Evolutionary conservation across 2,888 invertebrate genomes (phyloP).

Genomic region (Leucoma salicis): DNA sequence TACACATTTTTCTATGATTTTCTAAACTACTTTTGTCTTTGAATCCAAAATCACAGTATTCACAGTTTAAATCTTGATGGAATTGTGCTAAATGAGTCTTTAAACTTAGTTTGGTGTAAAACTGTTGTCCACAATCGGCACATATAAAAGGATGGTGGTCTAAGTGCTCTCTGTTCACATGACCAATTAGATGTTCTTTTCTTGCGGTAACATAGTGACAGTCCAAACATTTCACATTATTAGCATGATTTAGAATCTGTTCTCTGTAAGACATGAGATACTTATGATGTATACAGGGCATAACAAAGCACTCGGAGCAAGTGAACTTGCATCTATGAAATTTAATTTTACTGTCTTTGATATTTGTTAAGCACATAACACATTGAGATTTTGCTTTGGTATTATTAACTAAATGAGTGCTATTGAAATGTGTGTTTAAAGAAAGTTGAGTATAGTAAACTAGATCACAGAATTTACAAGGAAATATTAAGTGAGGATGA

Average conservation of each 20-base stretch:
- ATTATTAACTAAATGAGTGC: conserved; percentile 38
- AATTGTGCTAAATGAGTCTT: conserved; percentile 49
- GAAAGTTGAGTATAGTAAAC: conserved; percentile 44
- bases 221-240: conserved; percentile 46
- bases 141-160: conserved; percentile 56
- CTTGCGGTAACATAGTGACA: conserved; percentile 52
- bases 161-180: conserved; percentile 55
- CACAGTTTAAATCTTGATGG: conserved; percentile 46
- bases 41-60: conserved; percentile 48
- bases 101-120: conserved; percentile 51
- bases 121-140: conserved; percentile 48
- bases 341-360: conserved; percentile 29
- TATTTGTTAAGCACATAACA: conserved; percentile 45
- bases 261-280: conserved; percentile 51
- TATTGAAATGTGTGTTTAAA: conserved; percentile 43
- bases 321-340: conserved; percentile 51
- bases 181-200: conserved; percentile 50
- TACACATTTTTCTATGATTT: conserved; percentile 42
- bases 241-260: conserved; percentile 40
- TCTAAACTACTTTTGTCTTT: conserved; percentile 33
- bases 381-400: conserved; percentile 38
- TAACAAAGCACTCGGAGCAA: conserved; percentile 47
- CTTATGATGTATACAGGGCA: conserved; percentile 51
- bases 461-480: conserved; percentile 46
- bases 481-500: conserved; percentile 40